Evolutionary conservation across 2,797 vertebrate species (phyloP).

Genomic region (Manis pentadactyla): DNA sequence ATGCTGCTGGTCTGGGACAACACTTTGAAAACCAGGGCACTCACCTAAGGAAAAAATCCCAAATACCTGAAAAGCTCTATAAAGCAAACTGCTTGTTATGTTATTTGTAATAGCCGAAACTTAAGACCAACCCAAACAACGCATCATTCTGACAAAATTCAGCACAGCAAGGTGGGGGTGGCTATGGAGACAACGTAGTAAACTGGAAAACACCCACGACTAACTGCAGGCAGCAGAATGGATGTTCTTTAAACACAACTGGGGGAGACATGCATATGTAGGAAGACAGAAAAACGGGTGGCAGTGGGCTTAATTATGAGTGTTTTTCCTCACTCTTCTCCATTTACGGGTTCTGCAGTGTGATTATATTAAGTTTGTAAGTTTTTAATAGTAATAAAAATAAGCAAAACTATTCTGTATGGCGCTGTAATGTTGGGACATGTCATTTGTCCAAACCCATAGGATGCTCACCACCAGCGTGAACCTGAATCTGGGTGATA

Average conservation of each 20-base stretch:
- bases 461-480: neutral
- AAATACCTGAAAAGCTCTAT: neutral
- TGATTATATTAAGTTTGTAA: neutral
- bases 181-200: neutral
- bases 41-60: neutral
- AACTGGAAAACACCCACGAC: neutral
- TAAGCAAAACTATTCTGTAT: neutral
- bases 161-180: neutral
- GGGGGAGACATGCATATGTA: neutral
- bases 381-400: neutral
- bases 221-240: neutral
- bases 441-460: neutral
- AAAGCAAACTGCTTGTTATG: neutral
- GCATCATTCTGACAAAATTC: neutral
- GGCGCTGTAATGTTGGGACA: neutral
- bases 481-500: neutral
- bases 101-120: neutral
- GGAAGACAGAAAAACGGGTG: neutral
- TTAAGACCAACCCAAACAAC: neutral
- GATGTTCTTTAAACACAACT: neutral
- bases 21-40: neutral
- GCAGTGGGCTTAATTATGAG: neutral
- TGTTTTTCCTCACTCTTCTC: neutral
- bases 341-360: neutral
- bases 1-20: neutral